Conservation (phyloP, 2,888 invertebrate species). For the Megastigmus dorsalis region DNA sequence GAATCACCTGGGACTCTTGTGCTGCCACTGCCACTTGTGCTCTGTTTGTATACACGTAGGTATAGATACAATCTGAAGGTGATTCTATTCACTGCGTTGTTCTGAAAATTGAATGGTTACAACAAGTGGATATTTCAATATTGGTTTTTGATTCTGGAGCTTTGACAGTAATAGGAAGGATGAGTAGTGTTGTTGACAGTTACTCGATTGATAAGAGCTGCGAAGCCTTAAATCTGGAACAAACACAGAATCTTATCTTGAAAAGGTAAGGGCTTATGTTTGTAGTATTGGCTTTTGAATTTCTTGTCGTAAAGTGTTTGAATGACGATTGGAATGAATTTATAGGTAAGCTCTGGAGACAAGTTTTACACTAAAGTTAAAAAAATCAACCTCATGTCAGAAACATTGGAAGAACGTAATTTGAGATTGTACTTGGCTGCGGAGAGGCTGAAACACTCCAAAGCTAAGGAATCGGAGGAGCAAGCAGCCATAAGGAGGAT, state of each 20-base stretch:
- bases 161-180: not conserved
- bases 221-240: slow-evolving; percentile 2
- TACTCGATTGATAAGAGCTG: not conserved
- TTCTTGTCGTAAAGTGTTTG: not conserved
- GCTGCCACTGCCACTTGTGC: not conserved
- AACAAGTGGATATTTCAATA: not conserved
- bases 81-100: too few species aligned
- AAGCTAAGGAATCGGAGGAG: slow-evolving; percentile 71
- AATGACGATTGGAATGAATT: not conserved
- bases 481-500: slow-evolving; percentile 71
- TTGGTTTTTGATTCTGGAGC: not conserved
- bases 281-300: too few species aligned
- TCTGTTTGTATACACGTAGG: too few species aligned
- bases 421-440: slow-evolving; percentile 67
- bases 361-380: not conserved
- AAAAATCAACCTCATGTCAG: slow-evolving; percentile 60
- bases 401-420: slow-evolving; percentile 69
- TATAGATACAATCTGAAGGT: too few species aligned
- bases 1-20: not conserved
- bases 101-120: not conserved
- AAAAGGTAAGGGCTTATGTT: slow-evolving; percentile 32
- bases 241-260: slow-evolving; percentile 2
- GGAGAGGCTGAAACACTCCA: slow-evolving; percentile 72
- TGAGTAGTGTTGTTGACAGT: slow-evolving; percentile 1
- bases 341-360: not conserved